A percentile compares a stretch with the other conserved stretches of the same genome.
phyloP scores from a whole-genome alignment of 2,797 vertebrate species.

The Phaenicophaeus curvirostris region DNA sequence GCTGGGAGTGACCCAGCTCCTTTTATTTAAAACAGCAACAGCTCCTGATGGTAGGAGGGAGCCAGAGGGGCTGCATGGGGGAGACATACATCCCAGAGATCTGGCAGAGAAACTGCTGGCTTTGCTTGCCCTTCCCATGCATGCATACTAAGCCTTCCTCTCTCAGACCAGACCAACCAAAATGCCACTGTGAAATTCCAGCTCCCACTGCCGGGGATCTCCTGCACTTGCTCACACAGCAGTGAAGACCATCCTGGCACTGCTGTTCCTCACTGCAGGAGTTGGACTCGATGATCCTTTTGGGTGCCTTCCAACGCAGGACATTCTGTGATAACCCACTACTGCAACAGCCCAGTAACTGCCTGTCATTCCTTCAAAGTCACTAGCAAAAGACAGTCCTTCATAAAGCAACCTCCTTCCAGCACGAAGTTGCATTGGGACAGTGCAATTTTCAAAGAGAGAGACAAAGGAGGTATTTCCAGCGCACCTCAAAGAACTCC shows the following conservation, averaged over 20 bases:
- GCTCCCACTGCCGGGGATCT: background rate
- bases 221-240: fast-evolving
- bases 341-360: background rate
- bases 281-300: no score
- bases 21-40: background rate
- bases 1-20: background rate
- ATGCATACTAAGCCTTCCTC: fast-evolving
- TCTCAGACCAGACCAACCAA: background rate
- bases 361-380: background rate
- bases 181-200: background rate
- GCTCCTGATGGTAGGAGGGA: background rate
- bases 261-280: background rate
- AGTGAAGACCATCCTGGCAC: background rate
- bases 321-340: background rate
- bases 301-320: no score
- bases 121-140: fast-evolving
- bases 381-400: background rate
- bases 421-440: background rate
- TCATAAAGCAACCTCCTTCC: background rate
- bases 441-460: background rate
- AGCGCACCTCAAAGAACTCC: background rate
- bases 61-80: background rate
- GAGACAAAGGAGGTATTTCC: background rate
- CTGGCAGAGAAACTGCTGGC: background rate
- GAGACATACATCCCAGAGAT: background rate